Evolutionary conservation across 23 tunicate genomes (phyloP).

Genomic region (Halocynthia roretzi): DNA sequence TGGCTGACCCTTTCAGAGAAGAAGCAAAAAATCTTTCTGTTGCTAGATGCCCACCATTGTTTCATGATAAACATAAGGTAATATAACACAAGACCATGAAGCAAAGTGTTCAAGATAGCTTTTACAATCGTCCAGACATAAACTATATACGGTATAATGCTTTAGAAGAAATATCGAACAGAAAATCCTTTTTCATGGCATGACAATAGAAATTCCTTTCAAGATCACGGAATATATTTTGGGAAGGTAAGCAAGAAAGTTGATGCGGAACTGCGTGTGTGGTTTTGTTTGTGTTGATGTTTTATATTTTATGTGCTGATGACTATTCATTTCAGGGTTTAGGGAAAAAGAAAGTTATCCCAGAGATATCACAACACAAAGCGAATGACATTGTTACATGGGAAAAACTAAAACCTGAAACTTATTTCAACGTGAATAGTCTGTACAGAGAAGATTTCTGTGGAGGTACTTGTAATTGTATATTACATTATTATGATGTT

Average conservation of each 20-base stretch:
- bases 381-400: constrained; percentile 39
- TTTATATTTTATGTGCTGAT: not conserved
- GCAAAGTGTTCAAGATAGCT: not conserved
- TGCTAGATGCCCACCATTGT: constrained; percentile 38
- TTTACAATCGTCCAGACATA: not conserved
- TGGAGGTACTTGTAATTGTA: constrained; percentile 5
- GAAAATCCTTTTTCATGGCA: constrained; percentile 50
- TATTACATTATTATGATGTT: not conserved
- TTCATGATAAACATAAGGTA: constrained; percentile 24
- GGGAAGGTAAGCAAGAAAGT: constrained; percentile 24
- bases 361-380: constrained; percentile 18
- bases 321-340: constrained; percentile 31
- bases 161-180: constrained; percentile 23
- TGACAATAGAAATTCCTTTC: constrained; percentile 64
- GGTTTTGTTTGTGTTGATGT: not conserved
- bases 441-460: constrained; percentile 56
- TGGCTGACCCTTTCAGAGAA: constrained; percentile 9
- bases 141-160: not conserved
- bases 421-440: constrained; percentile 21
- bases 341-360: constrained; percentile 32
- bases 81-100: not conserved
- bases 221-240: constrained; percentile 66
- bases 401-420: constrained; percentile 7
- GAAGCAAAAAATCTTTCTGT: constrained; percentile 12
- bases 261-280: too few relatives aligned